phyloP scores from a whole-genome alignment of 2,113 vertebrate species.

The Macquaria australasica region DNA sequence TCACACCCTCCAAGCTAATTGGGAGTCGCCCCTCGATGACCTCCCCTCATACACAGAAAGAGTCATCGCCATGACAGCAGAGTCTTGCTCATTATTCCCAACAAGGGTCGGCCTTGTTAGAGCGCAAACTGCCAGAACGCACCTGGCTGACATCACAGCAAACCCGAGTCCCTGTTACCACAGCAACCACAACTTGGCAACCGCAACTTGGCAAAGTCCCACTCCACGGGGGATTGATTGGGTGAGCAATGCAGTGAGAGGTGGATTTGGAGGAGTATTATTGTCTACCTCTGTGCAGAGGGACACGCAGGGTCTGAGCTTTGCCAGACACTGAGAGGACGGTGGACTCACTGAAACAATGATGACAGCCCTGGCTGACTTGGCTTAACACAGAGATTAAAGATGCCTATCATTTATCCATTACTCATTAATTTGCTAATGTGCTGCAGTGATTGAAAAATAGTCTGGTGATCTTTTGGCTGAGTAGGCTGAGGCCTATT shows the following conservation, averaged over 20 bases:
- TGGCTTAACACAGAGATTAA: slow-evolving; percentile 49
- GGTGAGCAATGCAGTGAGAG: slow-evolving; percentile 71
- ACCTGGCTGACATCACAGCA: slow-evolving; percentile 77
- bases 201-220: slow-evolving; percentile 59
- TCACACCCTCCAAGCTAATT: slow-evolving; percentile 66
- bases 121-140: slow-evolving; percentile 49
- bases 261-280: slow-evolving; percentile 74
- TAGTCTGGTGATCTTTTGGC: slow-evolving; percentile 9
- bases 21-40: slow-evolving; percentile 63
- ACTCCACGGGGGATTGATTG: slow-evolving; percentile 75
- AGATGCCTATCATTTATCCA: slow-evolving; percentile 39
- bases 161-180: slow-evolving; percentile 61
- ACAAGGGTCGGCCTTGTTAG: slow-evolving; percentile 67
- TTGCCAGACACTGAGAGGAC: slow-evolving; percentile 52
- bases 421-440: slow-evolving; percentile 43
- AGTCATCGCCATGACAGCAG: slow-evolving; percentile 60
- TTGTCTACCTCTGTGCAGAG: slow-evolving; percentile 51
- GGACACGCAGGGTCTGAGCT: slow-evolving; percentile 34
- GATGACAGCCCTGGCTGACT: slow-evolving; percentile 37
- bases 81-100: slow-evolving; percentile 66
- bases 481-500: background rate
- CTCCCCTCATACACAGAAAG: slow-evolving; percentile 53
- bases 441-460: slow-evolving; percentile 30
- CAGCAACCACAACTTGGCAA: slow-evolving; percentile 73
- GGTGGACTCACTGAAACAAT: slow-evolving; percentile 42